These are phyloP conservation scores for Griposia aprilina DNA, from an alignment of 2,888 invertebrate genomes.

Conservation along the genomic window DNA sequence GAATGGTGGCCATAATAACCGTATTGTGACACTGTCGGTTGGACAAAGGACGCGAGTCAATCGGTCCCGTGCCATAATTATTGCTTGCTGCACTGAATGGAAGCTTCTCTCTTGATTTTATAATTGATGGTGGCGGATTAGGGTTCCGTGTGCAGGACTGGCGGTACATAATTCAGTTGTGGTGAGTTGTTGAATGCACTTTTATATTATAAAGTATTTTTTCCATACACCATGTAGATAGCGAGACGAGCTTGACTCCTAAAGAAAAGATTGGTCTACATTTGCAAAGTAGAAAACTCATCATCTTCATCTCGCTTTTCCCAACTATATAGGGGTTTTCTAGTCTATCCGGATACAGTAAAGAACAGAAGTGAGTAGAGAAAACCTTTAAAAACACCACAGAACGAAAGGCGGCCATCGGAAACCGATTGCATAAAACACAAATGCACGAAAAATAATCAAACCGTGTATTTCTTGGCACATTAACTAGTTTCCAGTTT, in stretches of 20 bases:
- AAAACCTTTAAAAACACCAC: neutral
- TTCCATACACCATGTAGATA: neutral
- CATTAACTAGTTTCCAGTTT: slow-evolving; percentile 33
- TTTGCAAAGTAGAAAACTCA: too few relatives aligned
- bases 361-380: too few relatives aligned
- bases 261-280: neutral
- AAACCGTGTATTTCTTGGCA: slow-evolving; percentile 17
- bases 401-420: neutral
- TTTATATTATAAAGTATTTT: neutral
- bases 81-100: slow-evolving; percentile 31
- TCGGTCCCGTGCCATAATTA: slow-evolving; percentile 59
- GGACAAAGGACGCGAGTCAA: slow-evolving; percentile 65
- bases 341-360: too few relatives aligned
- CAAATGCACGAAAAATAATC: neutral
- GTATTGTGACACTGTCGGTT: slow-evolving; percentile 71
- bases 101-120: slow-evolving; percentile 40
- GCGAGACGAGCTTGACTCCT: neutral
- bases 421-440: neutral
- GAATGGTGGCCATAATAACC: slow-evolving; percentile 69
- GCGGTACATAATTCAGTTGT: neutral
- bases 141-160: neutral
- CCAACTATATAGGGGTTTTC: too few relatives aligned
- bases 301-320: too few relatives aligned
- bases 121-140: slow-evolving; percentile 25
- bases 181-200: neutral